A percentile compares a stretch with the other conserved stretches of the same genome.
phyloP scores from a whole-genome alignment of 2,797 vertebrate genomes.

The Euthynnus affinis region DNA sequence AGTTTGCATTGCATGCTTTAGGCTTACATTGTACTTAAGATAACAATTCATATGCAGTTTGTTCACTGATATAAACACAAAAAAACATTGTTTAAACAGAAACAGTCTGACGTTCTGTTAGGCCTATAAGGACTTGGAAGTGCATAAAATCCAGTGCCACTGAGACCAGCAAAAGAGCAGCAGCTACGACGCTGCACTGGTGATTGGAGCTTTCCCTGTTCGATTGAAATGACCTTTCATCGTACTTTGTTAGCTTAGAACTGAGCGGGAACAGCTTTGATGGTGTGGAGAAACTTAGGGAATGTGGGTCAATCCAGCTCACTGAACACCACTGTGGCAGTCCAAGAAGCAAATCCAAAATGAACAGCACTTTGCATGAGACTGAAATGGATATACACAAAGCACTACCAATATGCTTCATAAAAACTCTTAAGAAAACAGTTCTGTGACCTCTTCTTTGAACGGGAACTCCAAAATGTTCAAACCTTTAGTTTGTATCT shows the following conservation, averaged over 20 bases:
- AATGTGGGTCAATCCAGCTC: conserved; percentile 70
- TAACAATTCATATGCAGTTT: conserved; percentile 30
- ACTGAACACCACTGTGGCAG: conserved; percentile 50
- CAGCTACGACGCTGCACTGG: conserved; percentile 17
- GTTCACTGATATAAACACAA: conserved; percentile 44
- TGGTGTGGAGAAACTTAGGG: conserved; percentile 55
- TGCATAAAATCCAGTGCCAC: conserved; percentile 7
- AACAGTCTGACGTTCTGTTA: not conserved
- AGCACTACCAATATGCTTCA: conserved; percentile 61
- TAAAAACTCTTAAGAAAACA: conserved; percentile 70
- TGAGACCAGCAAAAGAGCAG: conserved; percentile 12
- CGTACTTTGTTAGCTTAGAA: conserved; percentile 16
- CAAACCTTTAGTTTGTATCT: conserved; percentile 49
- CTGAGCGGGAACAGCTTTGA: conserved; percentile 59
- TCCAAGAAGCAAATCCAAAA: conserved; percentile 77
- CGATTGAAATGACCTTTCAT: conserved; percentile 58
- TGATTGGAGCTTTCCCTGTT: conserved; percentile 48
- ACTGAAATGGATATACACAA: conserved; percentile 79
- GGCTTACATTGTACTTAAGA: not conserved
- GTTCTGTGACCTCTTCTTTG: conserved; percentile 64
- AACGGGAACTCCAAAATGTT: conserved; percentile 65
- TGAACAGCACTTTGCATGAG: conserved; percentile 75
- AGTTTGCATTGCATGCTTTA: conserved; percentile 15
- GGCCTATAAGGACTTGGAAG: conserved; percentile 21
- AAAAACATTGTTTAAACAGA: conserved; percentile 29